Evolutionary conservation across 2,888 invertebrate species (phyloP), one percentile per base, ranked within the genome.

Genomic region (Synergus gifuensis): DNA sequence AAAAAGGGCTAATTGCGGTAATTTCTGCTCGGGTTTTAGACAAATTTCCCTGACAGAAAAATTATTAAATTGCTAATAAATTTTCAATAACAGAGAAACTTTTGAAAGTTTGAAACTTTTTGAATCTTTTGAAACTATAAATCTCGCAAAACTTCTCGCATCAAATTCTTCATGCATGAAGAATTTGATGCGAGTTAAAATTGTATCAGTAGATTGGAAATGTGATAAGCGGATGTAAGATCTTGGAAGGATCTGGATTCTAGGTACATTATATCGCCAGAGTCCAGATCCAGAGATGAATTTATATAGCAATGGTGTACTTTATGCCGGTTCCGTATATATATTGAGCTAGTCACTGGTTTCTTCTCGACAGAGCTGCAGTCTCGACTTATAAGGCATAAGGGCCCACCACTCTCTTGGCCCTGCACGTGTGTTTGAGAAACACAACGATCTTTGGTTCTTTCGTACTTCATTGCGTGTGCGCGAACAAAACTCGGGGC

Each of bases 371-470:
- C 22, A 54, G 11, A 73, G 73, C 36, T 73, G 73, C 73, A 73
- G 73, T 73, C 73, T 54, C 54, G 73, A 73, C 73, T 73, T 73
- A 73, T 73, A 73, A n/a, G 73, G 73, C 49, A 73, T 73, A 73
- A 73, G 73, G 73, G 73, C 28, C 49, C 49, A 49, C 28, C 28
- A 69, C 28, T 49, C 22, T 46, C 22, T 69, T 28, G 46, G 69
- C 46, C 46, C 49, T 73, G 54, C 73, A 54, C 54, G 28, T 73
- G 54, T 73, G 46, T 73, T 54, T 73, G 54, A 40, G 36, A 36
- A 54, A 46, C n/a, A 54, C n/a, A 54, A 8, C 54, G 14, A n/a
- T 54, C 54, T 54, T 54, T 54, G 9, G n/a, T 54, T n/a, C 54
- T 54, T 54, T 60, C 54, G 73, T 73, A 54, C 54, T 73, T 73